phyloP scores from a whole-genome alignment of 1,140 invertebrate species.

The Brachionus asplanchnoidis region DNA sequence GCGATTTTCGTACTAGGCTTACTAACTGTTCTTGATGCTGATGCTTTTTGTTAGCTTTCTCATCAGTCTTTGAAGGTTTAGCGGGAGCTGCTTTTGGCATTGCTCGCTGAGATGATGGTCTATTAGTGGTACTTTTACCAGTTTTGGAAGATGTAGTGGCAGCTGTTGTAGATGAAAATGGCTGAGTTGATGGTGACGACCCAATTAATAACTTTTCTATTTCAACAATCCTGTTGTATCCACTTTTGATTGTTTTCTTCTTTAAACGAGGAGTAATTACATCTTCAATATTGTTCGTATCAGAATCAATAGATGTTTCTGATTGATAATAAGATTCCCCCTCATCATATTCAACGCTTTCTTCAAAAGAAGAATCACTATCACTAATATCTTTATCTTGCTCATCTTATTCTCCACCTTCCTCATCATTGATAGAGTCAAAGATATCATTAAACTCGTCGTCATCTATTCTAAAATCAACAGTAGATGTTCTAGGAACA shows the following conservation, averaged over 20 bases:
- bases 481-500: not conserved
- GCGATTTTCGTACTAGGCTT: too few species aligned
- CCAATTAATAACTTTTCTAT: not conserved
- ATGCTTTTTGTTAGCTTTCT: not conserved
- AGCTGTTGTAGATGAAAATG: not conserved
- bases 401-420: not conserved
- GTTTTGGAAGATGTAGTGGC: not conserved
- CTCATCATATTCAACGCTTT: not conserved
- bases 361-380: not conserved
- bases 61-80: not conserved
- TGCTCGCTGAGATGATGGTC: not conserved
- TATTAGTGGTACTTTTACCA: not conserved
- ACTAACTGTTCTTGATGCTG: not conserved
- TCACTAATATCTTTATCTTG: not conserved
- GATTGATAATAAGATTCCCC: not conserved
- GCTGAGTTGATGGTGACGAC: not conserved
- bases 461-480: slow-evolving; percentile 1
- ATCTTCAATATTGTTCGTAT: not conserved
- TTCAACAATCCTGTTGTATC: not conserved
- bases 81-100: not conserved
- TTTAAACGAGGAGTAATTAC: not conserved
- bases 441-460: slow-evolving; percentile 7
- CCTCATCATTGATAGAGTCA: not conserved
- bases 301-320: not conserved
- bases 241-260: not conserved